Percentiles rank a stretch among this genome's conserved stretches.
Conservation (phyloP, 2,113 vertebrate genomes). For the Alexandromys fortis region DNA sequence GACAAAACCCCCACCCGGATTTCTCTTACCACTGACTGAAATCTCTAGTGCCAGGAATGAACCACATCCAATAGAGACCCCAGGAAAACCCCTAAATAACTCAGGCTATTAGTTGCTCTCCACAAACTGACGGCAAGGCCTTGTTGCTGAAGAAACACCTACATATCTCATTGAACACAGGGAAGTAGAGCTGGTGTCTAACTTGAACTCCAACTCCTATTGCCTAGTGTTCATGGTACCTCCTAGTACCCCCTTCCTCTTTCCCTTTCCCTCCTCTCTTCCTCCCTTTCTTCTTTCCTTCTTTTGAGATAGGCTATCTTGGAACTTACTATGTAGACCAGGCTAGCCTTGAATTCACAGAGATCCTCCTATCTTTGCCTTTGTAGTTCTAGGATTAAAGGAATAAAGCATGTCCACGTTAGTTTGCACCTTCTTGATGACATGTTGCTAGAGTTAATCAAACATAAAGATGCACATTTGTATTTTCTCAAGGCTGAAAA, state of each 20-base stretch:
- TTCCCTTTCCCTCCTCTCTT: fast-evolving
- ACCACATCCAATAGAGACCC: not conserved
- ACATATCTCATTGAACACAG: not conserved
- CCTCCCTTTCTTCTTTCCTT: too few relatives aligned
- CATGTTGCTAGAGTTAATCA: not conserved
- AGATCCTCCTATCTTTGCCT: not conserved
- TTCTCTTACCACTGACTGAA: not conserved
- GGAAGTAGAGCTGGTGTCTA: not conserved
- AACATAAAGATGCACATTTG: not conserved
- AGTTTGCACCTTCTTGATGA: not conserved
- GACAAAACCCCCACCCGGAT: not conserved
- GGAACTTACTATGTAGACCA: not conserved
- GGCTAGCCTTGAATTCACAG: not conserved
- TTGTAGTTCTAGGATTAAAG: not conserved
- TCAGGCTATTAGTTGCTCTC: not conserved
- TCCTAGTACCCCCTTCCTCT: not conserved
- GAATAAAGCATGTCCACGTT: not conserved
- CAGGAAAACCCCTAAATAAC: not conserved
- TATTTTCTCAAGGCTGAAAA: not conserved
- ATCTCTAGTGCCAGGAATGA: not conserved
- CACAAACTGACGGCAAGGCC: not conserved
- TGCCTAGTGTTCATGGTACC: not conserved
- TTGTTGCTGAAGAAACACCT: not conserved
- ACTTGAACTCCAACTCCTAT: not conserved
- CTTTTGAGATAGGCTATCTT: too few relatives aligned